Percentiles rank a stretch among this genome's conserved stretches.
Conservation (phyloP, 2,113 vertebrate genomes). For the Naja naja region DNA sequence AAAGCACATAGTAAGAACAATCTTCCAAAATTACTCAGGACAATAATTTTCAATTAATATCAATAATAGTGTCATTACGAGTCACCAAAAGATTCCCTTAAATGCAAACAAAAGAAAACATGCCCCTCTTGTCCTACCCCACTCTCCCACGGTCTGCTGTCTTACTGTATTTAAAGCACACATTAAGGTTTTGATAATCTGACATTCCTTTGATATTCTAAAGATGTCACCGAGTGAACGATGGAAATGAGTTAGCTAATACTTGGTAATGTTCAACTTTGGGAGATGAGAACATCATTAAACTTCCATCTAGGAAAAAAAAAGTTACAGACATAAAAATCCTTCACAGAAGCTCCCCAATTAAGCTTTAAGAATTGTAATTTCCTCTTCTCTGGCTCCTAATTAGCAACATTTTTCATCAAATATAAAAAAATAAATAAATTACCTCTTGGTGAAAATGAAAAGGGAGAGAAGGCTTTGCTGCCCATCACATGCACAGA, state of each 20-base stretch:
- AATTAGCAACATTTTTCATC: constrained; percentile 62
- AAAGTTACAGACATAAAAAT: constrained; percentile 53
- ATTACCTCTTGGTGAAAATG: constrained; percentile 44
- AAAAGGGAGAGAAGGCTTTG: constrained; percentile 17
- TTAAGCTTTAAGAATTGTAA: constrained; percentile 60
- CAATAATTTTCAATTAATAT: not conserved
- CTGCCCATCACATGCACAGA: constrained; percentile 42
- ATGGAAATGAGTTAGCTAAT: constrained; percentile 35
- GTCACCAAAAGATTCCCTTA: not conserved
- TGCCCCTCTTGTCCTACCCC: not conserved
- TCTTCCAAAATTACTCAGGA: not conserved
- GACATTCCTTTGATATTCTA: constrained; percentile 12
- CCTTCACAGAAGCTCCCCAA: constrained; percentile 55
- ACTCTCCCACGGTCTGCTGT: not conserved
- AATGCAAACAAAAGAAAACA: not conserved
- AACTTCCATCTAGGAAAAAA: constrained; percentile 45
- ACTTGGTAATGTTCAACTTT: constrained; percentile 18
- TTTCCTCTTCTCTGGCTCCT: constrained; percentile 61
- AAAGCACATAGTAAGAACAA: not conserved
- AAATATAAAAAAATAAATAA: constrained; percentile 48
- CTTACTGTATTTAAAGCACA: not conserved
- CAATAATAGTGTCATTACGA: not conserved
- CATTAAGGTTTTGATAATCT: constrained; percentile 26
- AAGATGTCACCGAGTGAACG: not conserved
- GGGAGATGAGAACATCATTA: constrained; percentile 44